Evolutionary conservation across 2,797 vertebrate species (phyloP).

Genomic region (Prionace glauca): DNA sequence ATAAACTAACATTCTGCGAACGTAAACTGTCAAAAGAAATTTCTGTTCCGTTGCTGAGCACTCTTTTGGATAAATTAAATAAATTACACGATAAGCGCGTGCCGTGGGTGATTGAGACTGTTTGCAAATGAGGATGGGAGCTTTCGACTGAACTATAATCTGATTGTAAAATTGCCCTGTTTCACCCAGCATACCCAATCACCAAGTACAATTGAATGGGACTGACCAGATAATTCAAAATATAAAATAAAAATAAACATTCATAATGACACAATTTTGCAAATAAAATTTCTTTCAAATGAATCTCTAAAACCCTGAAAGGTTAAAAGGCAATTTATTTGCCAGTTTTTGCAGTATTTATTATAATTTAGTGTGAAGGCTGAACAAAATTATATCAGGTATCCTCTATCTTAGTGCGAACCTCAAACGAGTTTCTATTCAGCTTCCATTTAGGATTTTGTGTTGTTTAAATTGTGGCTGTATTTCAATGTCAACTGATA

Average conservation of each 20-base stretch:
- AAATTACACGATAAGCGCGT: not conserved
- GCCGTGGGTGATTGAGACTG: no score
- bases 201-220: not conserved
- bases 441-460: no score
- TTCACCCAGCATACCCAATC: not conserved
- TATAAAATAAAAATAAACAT: not conserved
- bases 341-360: not conserved
- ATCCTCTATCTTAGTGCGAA: not conserved
- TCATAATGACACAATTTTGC: slow-evolving; percentile 10
- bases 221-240: not conserved
- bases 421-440: not conserved
- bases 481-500: not conserved
- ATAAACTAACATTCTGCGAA: not conserved
- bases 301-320: not conserved
- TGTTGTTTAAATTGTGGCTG: not conserved
- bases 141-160: not conserved
- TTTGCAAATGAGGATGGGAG: not conserved
- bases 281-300: not conserved
- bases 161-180: not conserved
- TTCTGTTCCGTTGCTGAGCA: not conserved
- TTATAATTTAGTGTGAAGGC: not conserved
- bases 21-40: not conserved
- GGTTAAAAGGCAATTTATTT: slow-evolving; percentile 27
- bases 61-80: not conserved
- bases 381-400: not conserved